Evolutionary conservation across 2,113 vertebrate species (phyloP), one percentile per base, ranked within the genome.

Genomic region (Polypterus senegalus): DNA sequence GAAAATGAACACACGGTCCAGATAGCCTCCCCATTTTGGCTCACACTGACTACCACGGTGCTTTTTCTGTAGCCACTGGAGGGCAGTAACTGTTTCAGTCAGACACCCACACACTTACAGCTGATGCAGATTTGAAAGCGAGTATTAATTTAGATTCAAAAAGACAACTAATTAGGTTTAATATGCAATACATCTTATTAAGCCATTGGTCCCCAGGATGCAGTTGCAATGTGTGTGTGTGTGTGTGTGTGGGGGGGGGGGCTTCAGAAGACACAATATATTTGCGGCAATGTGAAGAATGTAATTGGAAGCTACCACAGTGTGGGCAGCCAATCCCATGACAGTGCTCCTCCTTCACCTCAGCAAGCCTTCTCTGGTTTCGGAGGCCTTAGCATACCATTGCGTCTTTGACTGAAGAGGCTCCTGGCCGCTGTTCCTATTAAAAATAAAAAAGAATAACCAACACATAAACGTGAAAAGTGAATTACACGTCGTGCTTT

Each of bases 111-210:
- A 58, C 56, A 7, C 4, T 58, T 58, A n/a, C 43, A 58, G 6
- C 44, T 45, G 56, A 58, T 58, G 56, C 56, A 45, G 56, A 45
- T 58, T 45, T 58, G 27, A 58, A 57, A 57, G 9, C 69, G 46
- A 84, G 83, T 85, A 85, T 83, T 85, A 73, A 83, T 83, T 82
- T 83, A 66, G 74, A 79, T 77, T 76, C 75, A 79, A 81, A 79
- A 81, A 84, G 73, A 67, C 79, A 80, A 83, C 81, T 77, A 79
- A 82, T 84, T 85, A 82, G 77, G 73, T 72, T 78, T 83, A 82
- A 83, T 83, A 76, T 76, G 78, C 76, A 81, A 79, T 83, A 83
- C 81, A 82, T 82, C 77, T 78, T 76, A 83, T 84, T 83, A 83
- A 81, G 75, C 73, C 78, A 78, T 82, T 79, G 75, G 77, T 79